Evolutionary conservation across 2,797 vertebrate genomes (phyloP), one percentile per base, ranked within the genome.

Genomic region (Choloepus didactylus): DNA sequence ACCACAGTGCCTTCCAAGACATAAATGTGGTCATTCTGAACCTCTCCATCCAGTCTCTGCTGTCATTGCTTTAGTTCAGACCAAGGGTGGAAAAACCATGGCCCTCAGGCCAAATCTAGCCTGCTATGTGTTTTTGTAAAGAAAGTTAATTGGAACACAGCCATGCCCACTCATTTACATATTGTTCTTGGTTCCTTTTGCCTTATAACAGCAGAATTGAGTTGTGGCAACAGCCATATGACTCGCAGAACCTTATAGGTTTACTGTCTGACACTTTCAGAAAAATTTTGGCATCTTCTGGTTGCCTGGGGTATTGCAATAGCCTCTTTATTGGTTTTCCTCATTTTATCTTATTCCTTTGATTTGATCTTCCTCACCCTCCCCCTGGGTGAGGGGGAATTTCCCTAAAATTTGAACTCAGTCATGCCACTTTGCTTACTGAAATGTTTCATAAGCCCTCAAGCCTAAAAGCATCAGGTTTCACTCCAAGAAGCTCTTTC

Each of bases 141-240:
- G 87, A 64, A 69, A 83, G 9, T 82, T 87, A 91, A 93, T 67
- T 92, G 27, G 41, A 93, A 76, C 56, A n/a, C 11, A 96, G 44
- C 23, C 21, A 69, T 25, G 31, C 0, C 9, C 49, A 51, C 81
- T 86, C 44, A 64, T 75, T 93, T 82, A 66, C 18, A 6, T 89
- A 44, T 38, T 67, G 46, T 86, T 38, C 70, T n/a, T 81, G 62
- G 31, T 19, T 92, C 16, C 62, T 83, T 89, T 72, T 11, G 91
- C 49, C 18, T 46, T 76, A 18, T n/a, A 76, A 31, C 12, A 86
- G 51, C 29, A 94, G 41, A 75, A 25, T 6, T 87, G 86, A 95
- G 31, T 38, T 62, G 25, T 64, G 64, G 44, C 25, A 79, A 44
- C n/a, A 86, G n/a, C 14, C 4, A 16, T 23, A 44, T 31, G n/a